These are phyloP conservation scores for Seladonia tumulorum DNA, from an alignment of 2,888 invertebrate genomes.

Conservation along the genomic window DNA sequence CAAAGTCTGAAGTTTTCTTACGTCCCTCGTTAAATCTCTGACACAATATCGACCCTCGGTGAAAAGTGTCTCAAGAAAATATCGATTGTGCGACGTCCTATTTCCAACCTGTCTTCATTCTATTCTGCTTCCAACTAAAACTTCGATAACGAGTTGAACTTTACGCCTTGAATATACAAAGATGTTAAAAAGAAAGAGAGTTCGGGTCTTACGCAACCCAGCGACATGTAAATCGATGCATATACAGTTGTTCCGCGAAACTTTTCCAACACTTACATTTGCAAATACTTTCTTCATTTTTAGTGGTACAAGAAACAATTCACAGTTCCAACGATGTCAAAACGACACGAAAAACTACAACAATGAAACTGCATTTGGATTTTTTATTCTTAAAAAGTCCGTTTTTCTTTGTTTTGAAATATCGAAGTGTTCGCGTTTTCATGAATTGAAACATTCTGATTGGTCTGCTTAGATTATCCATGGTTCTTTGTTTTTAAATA, in stretches of 20 bases:
- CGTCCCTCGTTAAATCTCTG: conserved; percentile 32
- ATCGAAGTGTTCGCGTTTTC: no score
- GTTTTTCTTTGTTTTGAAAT: no score
- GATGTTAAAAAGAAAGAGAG: background rate
- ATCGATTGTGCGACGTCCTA: conserved; percentile 23
- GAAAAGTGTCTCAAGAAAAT: conserved; percentile 17
- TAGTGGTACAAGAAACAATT: background rate
- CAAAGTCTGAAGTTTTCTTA: conserved; percentile 32
- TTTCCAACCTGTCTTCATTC: conserved; percentile 10
- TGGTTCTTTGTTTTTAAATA: no score
- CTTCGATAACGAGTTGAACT: background rate
- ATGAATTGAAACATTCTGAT: no score
- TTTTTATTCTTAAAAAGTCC: no score
- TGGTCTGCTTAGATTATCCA: no score
- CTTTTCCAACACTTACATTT: background rate
- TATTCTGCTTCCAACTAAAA: background rate
- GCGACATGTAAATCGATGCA: background rate
- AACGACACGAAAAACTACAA: no score
- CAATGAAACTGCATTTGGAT: no score
- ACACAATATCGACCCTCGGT: conserved; percentile 13
- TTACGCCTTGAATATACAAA: background rate
- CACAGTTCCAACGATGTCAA: background rate
- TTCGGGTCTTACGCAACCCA: background rate
- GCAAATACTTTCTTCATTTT: background rate
- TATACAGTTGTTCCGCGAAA: background rate